Percentiles rank a stretch among this genome's conserved stretches.
phyloP scores from a whole-genome alignment of 2,797 vertebrate genomes.

The Squalus acanthias region DNA sequence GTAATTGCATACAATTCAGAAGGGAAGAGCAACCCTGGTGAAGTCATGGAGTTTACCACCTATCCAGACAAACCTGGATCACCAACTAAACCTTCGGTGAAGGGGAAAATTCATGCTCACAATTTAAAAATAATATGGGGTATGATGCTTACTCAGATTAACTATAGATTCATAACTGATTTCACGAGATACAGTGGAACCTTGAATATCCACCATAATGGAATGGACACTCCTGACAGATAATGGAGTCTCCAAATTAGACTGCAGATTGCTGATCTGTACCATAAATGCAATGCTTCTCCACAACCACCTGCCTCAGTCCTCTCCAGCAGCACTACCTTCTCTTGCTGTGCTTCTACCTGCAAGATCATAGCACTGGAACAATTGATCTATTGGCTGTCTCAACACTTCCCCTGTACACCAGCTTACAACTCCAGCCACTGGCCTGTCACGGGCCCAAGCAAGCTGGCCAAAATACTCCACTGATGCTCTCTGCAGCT shows the following conservation, averaged over 20 bases:
- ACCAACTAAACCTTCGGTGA: constrained; percentile 76
- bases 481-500: neutral
- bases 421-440: neutral
- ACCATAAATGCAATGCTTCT: neutral
- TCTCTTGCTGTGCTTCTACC: neutral
- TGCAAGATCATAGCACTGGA: neutral
- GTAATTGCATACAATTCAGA: constrained; percentile 92
- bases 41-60: constrained; percentile 79
- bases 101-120: constrained; percentile 80
- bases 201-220: neutral
- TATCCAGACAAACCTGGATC: constrained; percentile 79
- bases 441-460: neutral
- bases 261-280: neutral
- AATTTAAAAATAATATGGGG: constrained; percentile 90
- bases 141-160: constrained; percentile 54
- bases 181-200: neutral
- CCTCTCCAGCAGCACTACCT: neutral
- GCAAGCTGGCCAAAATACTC: neutral
- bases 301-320: neutral
- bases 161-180: neutral
- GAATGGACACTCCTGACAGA: neutral
- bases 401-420: neutral
- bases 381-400: neutral
- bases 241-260: neutral
- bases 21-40: constrained; percentile 92